Conservation (phyloP, 2,113 vertebrate genomes). For the Uria lomvia region DNA sequence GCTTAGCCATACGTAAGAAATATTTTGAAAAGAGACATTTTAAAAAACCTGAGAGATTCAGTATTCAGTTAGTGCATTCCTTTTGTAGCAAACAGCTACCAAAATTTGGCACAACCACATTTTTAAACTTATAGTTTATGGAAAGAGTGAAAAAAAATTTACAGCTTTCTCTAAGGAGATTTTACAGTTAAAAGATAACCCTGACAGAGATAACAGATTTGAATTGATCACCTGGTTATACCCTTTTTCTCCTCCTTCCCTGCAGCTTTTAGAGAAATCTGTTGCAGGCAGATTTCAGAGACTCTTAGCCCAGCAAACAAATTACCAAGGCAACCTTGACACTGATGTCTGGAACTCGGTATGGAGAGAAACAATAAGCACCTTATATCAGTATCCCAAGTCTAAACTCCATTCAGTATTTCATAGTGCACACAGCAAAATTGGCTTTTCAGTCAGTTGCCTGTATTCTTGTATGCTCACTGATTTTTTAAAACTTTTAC, state of each 20-base stretch:
- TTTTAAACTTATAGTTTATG: not conserved
- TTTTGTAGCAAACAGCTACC: not conserved
- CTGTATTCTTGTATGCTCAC: not conserved
- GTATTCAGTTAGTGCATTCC: not conserved
- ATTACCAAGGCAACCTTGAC: slow-evolving; percentile 22
- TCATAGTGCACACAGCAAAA: not conserved
- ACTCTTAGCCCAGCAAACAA: not conserved
- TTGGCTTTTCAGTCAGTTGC: not conserved
- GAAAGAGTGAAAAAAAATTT: not conserved
- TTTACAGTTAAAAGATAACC: not conserved
- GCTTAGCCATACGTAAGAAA: not conserved
- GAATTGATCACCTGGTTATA: not conserved
- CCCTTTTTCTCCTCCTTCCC: not conserved
- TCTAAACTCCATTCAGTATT: not conserved
- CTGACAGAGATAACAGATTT: not conserved
- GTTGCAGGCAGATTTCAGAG: not conserved
- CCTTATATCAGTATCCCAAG: not conserved
- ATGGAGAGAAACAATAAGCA: not conserved
- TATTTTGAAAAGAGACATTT: not conserved
- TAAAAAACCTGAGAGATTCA: not conserved
- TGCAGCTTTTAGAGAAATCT: not conserved
- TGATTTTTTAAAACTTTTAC: not conserved
- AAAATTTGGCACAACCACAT: not conserved
- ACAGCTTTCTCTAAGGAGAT: not conserved
- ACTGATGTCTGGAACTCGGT: not conserved